These are phyloP conservation scores for Nymphalis io DNA, from an alignment of 1,140 invertebrate genomes.

Conservation along the genomic window DNA sequence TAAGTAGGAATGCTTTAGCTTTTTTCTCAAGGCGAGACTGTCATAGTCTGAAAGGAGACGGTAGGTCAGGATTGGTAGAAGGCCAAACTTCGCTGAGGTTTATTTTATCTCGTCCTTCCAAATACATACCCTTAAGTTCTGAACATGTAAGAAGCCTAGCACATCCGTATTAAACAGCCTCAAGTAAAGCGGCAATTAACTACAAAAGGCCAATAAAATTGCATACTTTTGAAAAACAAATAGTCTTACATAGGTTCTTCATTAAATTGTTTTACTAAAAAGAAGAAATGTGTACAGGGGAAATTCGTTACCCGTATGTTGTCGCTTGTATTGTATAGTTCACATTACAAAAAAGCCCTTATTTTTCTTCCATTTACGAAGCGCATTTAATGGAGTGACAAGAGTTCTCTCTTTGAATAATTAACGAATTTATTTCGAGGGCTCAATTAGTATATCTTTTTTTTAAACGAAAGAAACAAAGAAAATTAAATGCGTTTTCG, in stretches of 20 bases:
- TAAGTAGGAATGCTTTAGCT: too few relatives aligned
- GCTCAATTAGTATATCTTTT: slow-evolving; percentile 43
- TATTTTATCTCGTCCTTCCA: too few relatives aligned
- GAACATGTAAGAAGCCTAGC: too few relatives aligned
- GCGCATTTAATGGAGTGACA: slow-evolving; percentile 30
- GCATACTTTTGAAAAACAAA: too few relatives aligned
- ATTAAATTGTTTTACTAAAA: background rate
- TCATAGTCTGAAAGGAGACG: too few relatives aligned
- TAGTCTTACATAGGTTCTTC: background rate
- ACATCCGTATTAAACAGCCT: too few relatives aligned
- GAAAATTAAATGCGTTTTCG: slow-evolving; percentile 28
- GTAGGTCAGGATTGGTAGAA: too few relatives aligned
- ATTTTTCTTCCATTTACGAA: slow-evolving; percentile 21
- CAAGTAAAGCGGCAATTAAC: too few relatives aligned
- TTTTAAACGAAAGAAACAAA: slow-evolving; percentile 16
- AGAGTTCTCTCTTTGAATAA: slow-evolving; percentile 40
- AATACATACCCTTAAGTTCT: too few relatives aligned
- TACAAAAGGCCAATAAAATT: too few relatives aligned
- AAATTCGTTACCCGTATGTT: slow-evolving; percentile 4
- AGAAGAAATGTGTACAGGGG: background rate
- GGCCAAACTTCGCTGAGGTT: too few relatives aligned
- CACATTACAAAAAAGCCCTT: background rate
- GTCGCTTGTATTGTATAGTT: slow-evolving; percentile 16
- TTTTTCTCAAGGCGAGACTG: too few relatives aligned
- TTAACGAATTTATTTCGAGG: slow-evolving; percentile 48